Base-by-base conservation (phyloP, 2,888 invertebrate species). In the Hylaea fasciaria region DNA sequence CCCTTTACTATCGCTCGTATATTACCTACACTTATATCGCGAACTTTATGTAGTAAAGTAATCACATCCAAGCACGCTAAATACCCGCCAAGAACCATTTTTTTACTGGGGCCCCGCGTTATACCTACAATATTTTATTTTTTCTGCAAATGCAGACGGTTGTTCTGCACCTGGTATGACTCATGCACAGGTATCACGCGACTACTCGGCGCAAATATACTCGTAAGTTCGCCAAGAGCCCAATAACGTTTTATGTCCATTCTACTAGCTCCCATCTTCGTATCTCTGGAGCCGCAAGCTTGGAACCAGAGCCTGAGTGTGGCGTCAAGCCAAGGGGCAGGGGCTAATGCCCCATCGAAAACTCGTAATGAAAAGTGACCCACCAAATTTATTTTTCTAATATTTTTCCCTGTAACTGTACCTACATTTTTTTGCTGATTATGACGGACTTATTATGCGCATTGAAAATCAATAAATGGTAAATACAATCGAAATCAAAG, bases 161-260 rank as follows among this genome's bases (percentile, higher is more conserved):
- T 40, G 54, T 49, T 17, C 32, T 41, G 54, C 50, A 59, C 59
- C 59, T 59, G 54, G 46, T 41, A 46, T 60, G 60, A 60, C 40
- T 60, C 60, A 60, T 60, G n/a, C 10, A 28, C n/a, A 58, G 48
- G 49, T 55, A 63, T 54, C 57, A 57, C 60, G 51, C 47, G 54
- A 57, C 60, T 22, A 60, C 57, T 56, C 48, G 60, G 41, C 57
- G 57, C 59, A 63, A 66, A 69, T 58, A 54, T 57, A 63, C 65
- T 66, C 62, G 63, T 64, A 68, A 69, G 47, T 69, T 61, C 40
- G 40, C 54, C 49, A 54, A 46, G 46, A 35, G 16, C 12, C 46
- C 50, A 69, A 65, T 69, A 67, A 66, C 66, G 64, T 66, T 66
- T 64, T 63, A 65, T 62, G 65, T 62, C 58, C 64, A 59, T 51